Percentiles rank a stretch among this genome's conserved stretches.
Conservation (phyloP, 2,888 invertebrate genomes). For the Elysia crispata region DNA sequence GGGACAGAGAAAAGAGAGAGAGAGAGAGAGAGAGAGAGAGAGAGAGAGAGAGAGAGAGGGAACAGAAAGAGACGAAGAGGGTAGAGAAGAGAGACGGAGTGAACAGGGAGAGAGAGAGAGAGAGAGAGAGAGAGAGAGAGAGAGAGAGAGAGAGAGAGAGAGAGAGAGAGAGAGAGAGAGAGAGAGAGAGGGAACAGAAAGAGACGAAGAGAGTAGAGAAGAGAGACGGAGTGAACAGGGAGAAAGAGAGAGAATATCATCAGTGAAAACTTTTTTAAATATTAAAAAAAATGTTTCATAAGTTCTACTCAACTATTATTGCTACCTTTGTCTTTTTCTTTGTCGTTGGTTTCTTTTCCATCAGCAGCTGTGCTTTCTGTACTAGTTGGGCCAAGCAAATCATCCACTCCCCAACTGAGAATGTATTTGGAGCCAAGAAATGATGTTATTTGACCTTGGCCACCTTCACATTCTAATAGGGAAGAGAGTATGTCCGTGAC, state of each 20-base stretch:
- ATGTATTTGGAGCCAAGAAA: conserved; percentile 71
- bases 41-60: too few species aligned
- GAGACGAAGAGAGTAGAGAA: not conserved
- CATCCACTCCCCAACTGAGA: conserved; percentile 75
- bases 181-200: not conserved
- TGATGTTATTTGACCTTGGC: conserved; percentile 68
- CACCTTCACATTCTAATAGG: conserved; percentile 71
- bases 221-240: not conserved
- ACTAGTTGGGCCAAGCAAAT: conserved; percentile 62
- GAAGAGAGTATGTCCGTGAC: conserved; percentile 69
- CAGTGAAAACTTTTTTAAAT: too few species aligned
- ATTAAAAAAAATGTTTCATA: too few species aligned
- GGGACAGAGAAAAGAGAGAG: too few species aligned
- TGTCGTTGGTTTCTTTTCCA: conserved; percentile 50
- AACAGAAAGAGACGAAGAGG: too few species aligned
- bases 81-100: not conserved
- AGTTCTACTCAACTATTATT: not conserved
- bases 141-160: not conserved
- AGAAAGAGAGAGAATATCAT: too few species aligned
- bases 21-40: too few species aligned
- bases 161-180: conserved; percentile 6
- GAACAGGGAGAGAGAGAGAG: not conserved
- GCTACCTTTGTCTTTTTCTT: conserved; percentile 56
- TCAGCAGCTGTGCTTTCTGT: conserved; percentile 34
- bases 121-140: not conserved